Base-by-base conservation (phyloP, 2,888 invertebrate genomes). In the Chrysina gloriosa region DNA sequence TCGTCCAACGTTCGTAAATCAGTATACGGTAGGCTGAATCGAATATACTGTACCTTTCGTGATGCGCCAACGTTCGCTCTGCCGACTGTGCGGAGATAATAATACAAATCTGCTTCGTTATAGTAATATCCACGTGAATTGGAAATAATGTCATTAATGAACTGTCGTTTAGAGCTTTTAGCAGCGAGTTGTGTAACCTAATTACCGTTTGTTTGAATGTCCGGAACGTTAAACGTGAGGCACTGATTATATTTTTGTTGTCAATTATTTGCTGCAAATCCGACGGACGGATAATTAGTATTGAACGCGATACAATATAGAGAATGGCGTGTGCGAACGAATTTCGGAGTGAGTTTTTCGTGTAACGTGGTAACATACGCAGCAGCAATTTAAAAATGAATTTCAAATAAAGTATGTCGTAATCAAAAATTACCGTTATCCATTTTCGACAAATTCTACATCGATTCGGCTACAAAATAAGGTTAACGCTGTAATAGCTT, bases 151-250 rank as follows among this genome's bases (percentile, higher is more conserved):
- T 69, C 72, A 68, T 71, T 72, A 71, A 73, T 71, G 71, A 73
- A 73, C 67, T 66, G 70, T 69, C 69, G 71, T 70, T 66, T 71
- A 25, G 65, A 47, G 64, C 68, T 71, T 74, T 74, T 74, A 72
- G 72, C 42, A 25, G 39, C 69, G 71, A 72, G 68, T 69, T 71
- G 73, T 71, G 68, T 74, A 74, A 74, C 73, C 71, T 73, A 74
- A 74, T 74, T 74, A 74, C 72, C 70, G 72, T 73, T 74, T 74
- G 74, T 74, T 74, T 74, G 73, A 70, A 71, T 69, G 72, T 72
- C 71, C 68, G 71, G 68, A 71, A 70, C 74, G 71, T 72, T 72
- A 72, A 71, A 73, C 70, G 71, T 65, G 69, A 67, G 68, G 69
- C 72, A 31, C 70, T 68, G 70, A 70, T 70, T 72, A 70, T 73